Evolutionary conservation across 2,888 invertebrate species (phyloP).

Genomic region (Syrphus vitripennis): DNA sequence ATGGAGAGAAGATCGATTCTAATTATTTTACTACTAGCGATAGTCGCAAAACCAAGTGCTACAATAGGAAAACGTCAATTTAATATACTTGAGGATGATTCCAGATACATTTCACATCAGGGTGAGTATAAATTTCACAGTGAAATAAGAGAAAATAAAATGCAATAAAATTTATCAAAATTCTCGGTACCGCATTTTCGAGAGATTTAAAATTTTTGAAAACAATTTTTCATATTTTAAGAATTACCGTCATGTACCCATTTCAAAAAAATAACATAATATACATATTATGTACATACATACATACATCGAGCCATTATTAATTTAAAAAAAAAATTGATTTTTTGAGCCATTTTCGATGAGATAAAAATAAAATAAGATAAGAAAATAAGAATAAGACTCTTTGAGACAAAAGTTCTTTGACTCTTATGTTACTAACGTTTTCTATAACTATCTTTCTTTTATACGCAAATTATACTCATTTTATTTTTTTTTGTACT

Average conservation of each 20-base stretch:
- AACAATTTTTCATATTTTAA: no score
- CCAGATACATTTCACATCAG: conserved; percentile 80
- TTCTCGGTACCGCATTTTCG: no score
- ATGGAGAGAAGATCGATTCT: conserved; percentile 38
- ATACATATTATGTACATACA: no score
- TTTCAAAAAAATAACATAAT: no score
- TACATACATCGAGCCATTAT: no score
- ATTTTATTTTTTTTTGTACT: background rate
- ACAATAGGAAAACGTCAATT: conserved; percentile 19
- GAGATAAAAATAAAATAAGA: no score
- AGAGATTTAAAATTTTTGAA: no score
- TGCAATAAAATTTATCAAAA: background rate
- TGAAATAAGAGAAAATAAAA: background rate
- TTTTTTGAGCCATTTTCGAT: no score
- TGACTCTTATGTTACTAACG: background rate
- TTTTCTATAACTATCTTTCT: background rate
- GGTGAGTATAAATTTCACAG: no score
- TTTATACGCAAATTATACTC: background rate
- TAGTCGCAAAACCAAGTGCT: conserved; percentile 14
- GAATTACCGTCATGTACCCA: no score
- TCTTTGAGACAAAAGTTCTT: background rate
- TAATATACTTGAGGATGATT: conserved; percentile 76
- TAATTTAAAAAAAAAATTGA: no score
- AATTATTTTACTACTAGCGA: conserved; percentile 32
- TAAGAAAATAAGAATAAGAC: no score